Conservation (phyloP, 2,797 vertebrate species). For the Pogoniulus pusillus region DNA sequence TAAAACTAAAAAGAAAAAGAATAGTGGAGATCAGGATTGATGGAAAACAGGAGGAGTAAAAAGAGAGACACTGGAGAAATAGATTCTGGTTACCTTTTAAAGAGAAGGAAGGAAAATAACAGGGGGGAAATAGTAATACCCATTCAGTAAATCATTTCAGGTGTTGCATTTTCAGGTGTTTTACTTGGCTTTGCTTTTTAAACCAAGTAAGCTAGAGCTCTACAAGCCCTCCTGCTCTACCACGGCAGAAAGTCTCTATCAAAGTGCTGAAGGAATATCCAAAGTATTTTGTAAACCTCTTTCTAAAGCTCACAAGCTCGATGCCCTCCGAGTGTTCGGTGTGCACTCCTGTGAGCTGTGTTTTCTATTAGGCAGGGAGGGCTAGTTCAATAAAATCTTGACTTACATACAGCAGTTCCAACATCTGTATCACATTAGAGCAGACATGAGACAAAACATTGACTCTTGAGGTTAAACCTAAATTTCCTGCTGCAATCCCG, state of each 20-base stretch:
- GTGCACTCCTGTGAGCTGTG: constrained; percentile 62
- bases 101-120: neutral
- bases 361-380: constrained; percentile 75
- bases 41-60: neutral
- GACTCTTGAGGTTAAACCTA: constrained; percentile 81
- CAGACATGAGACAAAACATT: constrained; percentile 81
- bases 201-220: neutral
- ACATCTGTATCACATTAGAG: constrained; percentile 81
- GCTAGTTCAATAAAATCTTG: constrained; percentile 72
- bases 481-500: constrained; percentile 79
- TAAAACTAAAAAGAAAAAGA: neutral
- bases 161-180: neutral
- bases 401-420: constrained; percentile 72
- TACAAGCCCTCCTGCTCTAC: neutral
- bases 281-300: constrained; percentile 55
- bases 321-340: constrained; percentile 62
- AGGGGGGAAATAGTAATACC: neutral
- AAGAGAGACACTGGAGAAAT: neutral
- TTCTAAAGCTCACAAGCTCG: constrained; percentile 46
- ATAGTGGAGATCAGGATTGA: neutral
- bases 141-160: neutral
- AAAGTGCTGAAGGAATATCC: constrained; percentile 42
- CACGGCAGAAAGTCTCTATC: neutral
- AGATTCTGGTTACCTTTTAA: neutral
- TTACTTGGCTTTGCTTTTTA: constrained; percentile 17